Conservation (phyloP, 1,140 invertebrate genomes). For the Muscidifurax raptorellus region DNA sequence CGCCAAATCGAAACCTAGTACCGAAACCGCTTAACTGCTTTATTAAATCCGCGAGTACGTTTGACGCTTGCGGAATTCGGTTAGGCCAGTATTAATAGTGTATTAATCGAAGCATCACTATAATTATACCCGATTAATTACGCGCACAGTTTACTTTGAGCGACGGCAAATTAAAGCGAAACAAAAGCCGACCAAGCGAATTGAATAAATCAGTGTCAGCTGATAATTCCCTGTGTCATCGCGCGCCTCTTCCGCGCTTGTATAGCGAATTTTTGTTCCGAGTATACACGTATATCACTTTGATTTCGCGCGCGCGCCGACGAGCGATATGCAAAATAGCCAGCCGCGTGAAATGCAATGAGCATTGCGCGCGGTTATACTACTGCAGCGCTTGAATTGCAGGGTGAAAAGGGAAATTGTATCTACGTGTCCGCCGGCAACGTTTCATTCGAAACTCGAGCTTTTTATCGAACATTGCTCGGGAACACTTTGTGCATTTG, state of each 20-base stretch:
- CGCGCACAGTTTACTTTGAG: neutral
- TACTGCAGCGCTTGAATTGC: neutral
- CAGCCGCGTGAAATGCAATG: neutral
- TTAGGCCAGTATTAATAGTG: no score
- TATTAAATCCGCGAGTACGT: neutral
- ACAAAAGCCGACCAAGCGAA: neutral
- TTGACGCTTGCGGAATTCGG: no score
- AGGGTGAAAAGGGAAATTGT: neutral
- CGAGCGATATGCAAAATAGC: constrained; percentile 1
- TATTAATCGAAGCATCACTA: neutral
- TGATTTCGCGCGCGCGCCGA: neutral
- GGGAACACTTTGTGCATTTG: no score
- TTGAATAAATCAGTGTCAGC: neutral
- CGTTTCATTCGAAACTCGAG: no score
- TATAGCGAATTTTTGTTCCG: neutral
- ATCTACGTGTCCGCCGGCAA: no score
- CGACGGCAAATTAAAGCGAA: neutral
- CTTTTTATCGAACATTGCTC: no score
- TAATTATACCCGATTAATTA: neutral
- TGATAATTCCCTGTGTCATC: neutral
- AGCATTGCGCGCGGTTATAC: neutral
- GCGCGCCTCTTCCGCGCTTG: neutral
- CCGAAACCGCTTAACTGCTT: no score
- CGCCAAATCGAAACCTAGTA: neutral
- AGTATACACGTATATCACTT: neutral